Evolutionary conservation across 2,113 vertebrate species (phyloP).

Genomic region (Tonatia bakeri): DNA sequence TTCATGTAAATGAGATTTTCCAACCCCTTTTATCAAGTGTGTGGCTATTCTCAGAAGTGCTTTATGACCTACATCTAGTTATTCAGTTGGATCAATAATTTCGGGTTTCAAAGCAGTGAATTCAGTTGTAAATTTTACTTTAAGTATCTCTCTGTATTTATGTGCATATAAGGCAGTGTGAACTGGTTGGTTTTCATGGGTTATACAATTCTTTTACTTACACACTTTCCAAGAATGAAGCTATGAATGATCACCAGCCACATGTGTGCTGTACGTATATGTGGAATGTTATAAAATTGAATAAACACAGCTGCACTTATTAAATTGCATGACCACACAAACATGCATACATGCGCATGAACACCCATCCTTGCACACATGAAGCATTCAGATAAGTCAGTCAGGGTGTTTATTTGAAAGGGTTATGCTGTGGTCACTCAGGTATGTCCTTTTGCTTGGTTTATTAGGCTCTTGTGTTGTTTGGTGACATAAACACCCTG

Average conservation of each 20-base stretch:
- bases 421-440: slow-evolving; percentile 17
- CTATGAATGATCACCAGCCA: not conserved
- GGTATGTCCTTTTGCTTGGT: slow-evolving; percentile 22
- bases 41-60: not conserved
- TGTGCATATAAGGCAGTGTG: not conserved
- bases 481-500: slow-evolving; percentile 3
- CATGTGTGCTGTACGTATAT: not conserved
- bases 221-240: not conserved
- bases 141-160: not conserved
- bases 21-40: not conserved
- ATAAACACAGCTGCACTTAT: slow-evolving; percentile 54
- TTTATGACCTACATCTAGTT: not conserved
- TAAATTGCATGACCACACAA: slow-evolving; percentile 28
- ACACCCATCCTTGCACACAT: not conserved
- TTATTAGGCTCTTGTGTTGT: slow-evolving; percentile 35
- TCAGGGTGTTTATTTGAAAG: slow-evolving; percentile 53
- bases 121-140: not conserved
- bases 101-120: slow-evolving; percentile 34
- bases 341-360: not conserved
- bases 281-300: slow-evolving; percentile 19
- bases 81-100: not conserved
- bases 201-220: slow-evolving; percentile 1
- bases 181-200: not conserved
- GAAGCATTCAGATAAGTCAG: slow-evolving; percentile 29
- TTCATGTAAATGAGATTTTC: not conserved